Base-by-base conservation (phyloP, 2,888 invertebrate species). In the Parasteatoda lunata region DNA sequence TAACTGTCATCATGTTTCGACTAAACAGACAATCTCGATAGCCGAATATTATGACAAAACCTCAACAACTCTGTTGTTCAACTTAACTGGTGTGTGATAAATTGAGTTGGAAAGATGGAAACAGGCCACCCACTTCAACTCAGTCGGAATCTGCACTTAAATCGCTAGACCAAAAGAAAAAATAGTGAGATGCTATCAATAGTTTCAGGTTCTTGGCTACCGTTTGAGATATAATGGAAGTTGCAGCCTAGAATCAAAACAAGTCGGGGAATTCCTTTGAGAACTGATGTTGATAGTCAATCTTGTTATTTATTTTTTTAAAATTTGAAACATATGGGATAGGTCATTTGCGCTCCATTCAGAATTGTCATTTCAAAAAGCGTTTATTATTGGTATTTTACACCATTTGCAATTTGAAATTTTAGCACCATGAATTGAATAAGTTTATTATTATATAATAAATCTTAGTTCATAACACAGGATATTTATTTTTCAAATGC, bases 101-200 rank as follows among this genome's bases (percentile, higher is more conserved):
- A 81, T 81, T 73, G 75, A 81, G 73, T 73, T 54, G 73, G 72
- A 72, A 73, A 68, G 52, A 66, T 54, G 52, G 72, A 66, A 11
- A 13, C n/a, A 65, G 81, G 68, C 81, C 81, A 81, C 81, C 81
- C 73, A 73, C 81, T 66, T 73, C 68, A 11, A 66, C 68, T 49
- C 68, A 54, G 54, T 59, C 54, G 47, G 52, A 59, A 54, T 54
- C 54, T 15, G 2, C 30, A 15, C 72, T n/a, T 48, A 45, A 70
- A 48, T 70, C 59, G 9, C 54, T 3, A 3, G 51, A 71, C 49
- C 51, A 71, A 71, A 3, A 15, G 51, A 45, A 13, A 13, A 68
- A 48, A 69, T 49, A 73, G 68, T 66, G 66, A 81, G 81, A 81
- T 81, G 66, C 45, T 81, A 81, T 81, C 81, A 52, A 47, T 15